Conservation (phyloP, 2,888 invertebrate species). For the Seladonia tumulorum region DNA sequence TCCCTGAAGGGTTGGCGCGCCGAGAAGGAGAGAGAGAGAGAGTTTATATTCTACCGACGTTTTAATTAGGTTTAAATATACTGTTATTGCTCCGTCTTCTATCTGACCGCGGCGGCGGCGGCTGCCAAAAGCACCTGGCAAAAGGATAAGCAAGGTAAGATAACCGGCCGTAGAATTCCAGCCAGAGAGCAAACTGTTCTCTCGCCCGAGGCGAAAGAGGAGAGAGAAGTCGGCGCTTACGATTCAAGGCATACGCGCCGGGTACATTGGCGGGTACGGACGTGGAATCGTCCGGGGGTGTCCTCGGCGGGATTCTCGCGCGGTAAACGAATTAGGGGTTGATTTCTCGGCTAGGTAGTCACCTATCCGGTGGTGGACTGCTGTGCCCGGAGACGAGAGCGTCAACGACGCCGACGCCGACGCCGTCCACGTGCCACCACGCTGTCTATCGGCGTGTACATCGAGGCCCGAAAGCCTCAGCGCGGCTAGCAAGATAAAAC, state of each 20-base stretch:
- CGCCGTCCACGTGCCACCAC: slow-evolving; percentile 51
- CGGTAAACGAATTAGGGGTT: slow-evolving; percentile 77
- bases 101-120: background rate
- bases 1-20: background rate
- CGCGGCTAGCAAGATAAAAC: slow-evolving; percentile 79
- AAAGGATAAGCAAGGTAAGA: slow-evolving; percentile 16
- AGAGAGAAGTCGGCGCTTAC: slow-evolving; percentile 64
- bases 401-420: slow-evolving; percentile 46
- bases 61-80: slow-evolving; percentile 24
- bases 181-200: slow-evolving; percentile 11
- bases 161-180: background rate
- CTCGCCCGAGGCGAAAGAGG: slow-evolving; percentile 47
- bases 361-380: slow-evolving; percentile 45
- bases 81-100: slow-evolving; percentile 10
- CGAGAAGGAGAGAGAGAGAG: too few species aligned
- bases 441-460: slow-evolving; percentile 59
- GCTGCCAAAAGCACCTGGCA: slow-evolving; percentile 15
- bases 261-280: slow-evolving; percentile 4
- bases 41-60: slow-evolving; percentile 21
- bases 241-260: slow-evolving; percentile 68
- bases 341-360: slow-evolving; percentile 75
- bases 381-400: slow-evolving; percentile 37
- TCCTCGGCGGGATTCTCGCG: slow-evolving; percentile 68
- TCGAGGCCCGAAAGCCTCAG: slow-evolving; percentile 62
- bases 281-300: slow-evolving; percentile 19